phyloP scores from a whole-genome alignment of 2,113 vertebrate species.

The Tragelaphus strepsiceros region DNA sequence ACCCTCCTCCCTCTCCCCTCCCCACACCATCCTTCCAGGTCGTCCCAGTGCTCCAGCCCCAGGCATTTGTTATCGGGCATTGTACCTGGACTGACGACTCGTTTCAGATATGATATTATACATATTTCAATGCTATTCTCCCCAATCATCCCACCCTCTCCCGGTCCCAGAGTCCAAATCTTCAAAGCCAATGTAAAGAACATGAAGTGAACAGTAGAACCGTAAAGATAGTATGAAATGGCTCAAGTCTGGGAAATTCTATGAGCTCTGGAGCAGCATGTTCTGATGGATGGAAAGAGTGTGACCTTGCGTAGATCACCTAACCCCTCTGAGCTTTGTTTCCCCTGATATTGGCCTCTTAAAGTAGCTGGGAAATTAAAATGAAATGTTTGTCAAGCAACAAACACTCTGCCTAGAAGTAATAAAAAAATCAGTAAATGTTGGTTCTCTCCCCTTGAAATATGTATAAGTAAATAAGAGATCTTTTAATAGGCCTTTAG shows the following conservation, averaged over 20 bases:
- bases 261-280: background rate
- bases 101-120: no score
- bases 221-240: background rate
- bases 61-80: no score
- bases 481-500: background rate
- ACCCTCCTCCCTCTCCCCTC: no score
- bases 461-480: background rate
- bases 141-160: no score
- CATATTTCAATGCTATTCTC: no score
- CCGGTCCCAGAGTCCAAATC: background rate
- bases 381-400: background rate
- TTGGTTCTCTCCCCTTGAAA: background rate
- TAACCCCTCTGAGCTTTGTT: background rate
- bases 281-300: background rate
- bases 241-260: background rate
- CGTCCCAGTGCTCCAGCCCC: no score
- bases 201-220: background rate
- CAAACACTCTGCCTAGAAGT: background rate
- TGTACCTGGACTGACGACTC: no score
- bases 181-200: background rate
- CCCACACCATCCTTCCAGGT: no score
- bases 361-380: background rate
- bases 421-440: background rate
- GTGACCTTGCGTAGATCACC: background rate
- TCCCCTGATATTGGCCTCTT: background rate